A percentile compares a stretch with the other conserved stretches of the same genome.
Conservation (phyloP, 30 jellyfish, hydroid and myxozoan genomes). For the Turritopsis rubra region DNA sequence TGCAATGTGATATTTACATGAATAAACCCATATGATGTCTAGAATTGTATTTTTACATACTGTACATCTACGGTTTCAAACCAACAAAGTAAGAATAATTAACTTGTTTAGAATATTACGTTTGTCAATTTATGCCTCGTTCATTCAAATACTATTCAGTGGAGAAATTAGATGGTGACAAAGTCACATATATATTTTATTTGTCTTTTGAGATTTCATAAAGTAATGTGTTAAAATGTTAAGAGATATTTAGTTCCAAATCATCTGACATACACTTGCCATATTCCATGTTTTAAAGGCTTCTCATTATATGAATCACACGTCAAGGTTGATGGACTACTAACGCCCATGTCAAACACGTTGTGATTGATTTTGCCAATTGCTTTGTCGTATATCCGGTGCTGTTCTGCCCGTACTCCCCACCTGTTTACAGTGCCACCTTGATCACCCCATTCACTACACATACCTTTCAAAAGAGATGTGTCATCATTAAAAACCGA, state of each 20-base stretch:
- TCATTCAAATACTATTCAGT: too few relatives aligned
- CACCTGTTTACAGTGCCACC: neutral
- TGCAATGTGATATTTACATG: too few relatives aligned
- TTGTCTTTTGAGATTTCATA: too few relatives aligned
- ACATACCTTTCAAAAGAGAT: neutral
- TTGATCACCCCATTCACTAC: neutral
- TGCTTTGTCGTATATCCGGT: neutral
- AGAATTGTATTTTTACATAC: too few relatives aligned
- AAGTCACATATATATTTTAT: too few relatives aligned
- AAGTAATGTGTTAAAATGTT: too few relatives aligned
- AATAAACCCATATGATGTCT: too few relatives aligned
- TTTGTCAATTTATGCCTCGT: too few relatives aligned
- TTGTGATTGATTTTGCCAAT: neutral
- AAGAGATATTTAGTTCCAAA: neutral
- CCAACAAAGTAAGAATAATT: too few relatives aligned
- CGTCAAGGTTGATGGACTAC: neutral
- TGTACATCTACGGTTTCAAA: too few relatives aligned
- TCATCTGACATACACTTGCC: neutral
- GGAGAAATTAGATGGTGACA: too few relatives aligned
- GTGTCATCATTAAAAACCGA: neutral
- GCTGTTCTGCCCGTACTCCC: neutral
- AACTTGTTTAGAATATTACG: too few relatives aligned
- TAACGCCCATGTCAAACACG: neutral
- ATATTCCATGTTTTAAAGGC: neutral
- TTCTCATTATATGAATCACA: neutral